Base-by-base conservation (phyloP, 2,113 vertebrate species). In the Pyxicephalus adspersus region DNA sequence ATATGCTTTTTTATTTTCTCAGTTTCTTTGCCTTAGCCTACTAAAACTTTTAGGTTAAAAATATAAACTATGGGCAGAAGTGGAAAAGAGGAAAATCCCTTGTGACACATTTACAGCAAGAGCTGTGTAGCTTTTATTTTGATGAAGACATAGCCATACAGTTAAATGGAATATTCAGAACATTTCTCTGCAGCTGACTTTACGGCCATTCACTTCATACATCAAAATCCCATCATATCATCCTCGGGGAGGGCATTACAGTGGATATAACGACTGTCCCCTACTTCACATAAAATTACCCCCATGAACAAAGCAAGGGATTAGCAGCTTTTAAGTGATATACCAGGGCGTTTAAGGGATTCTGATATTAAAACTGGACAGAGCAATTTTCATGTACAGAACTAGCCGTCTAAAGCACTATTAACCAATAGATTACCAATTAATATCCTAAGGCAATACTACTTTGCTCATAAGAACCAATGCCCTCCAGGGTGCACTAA, bases 121-220 rank as follows among this genome's bases (percentile, higher is more conserved):
- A 83, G 84, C 73, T 71, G 66, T 64, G 58, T 72, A 84, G 38
- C 52, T 73, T 8, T 50, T 76, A 81, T 76, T 85, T 78, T 77
- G 75, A 5, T 65, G 84, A 76, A 80, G 81, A 81, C 72, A 38
- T 22, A 68, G 77, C 38, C 58, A 61, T 54, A 61, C 65, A 67
- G 75, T 83, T 79, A 80, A 85, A 84, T 2, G 65, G 29, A 65
- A 68, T 83, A 61, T 64, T 74, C 72, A 85, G 79, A 87, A 85
- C 87, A 83, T 86, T 52, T 31, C 38, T 60, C 55, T 76, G 22
- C 2, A 60, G n/a, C 22, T 22, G 57, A 60, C 20, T 22, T 60
- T 72, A 83, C 83, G 73, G 84, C 80, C 83, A 74, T 50, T 55
- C 73, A 26, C 0, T 2, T 74, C 83, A 67, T 64, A 72, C 81